Percentiles rank a stretch among this genome's conserved stretches.
These are phyloP conservation scores for Eupithecia insigniata DNA, from an alignment of 2,888 invertebrate genomes.

Conservation along the genomic window DNA sequence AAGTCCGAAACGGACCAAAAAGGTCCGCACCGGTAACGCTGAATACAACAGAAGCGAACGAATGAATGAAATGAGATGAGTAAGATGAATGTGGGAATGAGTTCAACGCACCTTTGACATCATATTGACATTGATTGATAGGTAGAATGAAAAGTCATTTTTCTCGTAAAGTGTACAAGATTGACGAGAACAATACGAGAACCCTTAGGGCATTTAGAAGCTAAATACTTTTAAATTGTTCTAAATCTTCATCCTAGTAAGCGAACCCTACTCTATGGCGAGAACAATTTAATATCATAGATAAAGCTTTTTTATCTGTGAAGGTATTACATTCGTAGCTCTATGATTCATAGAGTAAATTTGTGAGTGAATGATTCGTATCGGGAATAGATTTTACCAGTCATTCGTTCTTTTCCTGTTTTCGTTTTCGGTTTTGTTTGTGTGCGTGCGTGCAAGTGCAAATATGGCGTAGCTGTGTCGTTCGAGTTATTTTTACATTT, in stretches of 20 bases:
- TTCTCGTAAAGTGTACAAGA: too few species aligned
- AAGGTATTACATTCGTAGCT: too few species aligned
- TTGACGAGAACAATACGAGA: too few species aligned
- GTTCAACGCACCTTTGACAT: background rate
- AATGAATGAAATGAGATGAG: background rate
- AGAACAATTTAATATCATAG: too few species aligned
- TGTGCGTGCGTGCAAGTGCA: constrained; percentile 43
- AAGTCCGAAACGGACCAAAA: too few species aligned
- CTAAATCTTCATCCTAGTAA: too few species aligned
- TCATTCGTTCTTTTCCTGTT: background rate
- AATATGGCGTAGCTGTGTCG: constrained; percentile 74
- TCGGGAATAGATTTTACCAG: background rate
- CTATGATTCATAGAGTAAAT: too few species aligned
- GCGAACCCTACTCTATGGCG: too few species aligned
- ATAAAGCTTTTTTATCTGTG: background rate
- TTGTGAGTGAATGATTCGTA: background rate
- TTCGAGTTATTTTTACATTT: constrained; percentile 76
- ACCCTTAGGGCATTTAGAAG: too few species aligned
- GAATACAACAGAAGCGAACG: too few species aligned
- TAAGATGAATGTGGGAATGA: constrained; percentile 4
- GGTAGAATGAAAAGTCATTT: background rate
- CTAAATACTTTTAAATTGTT: too few species aligned
- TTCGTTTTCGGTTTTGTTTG: background rate
- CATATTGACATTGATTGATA: background rate
- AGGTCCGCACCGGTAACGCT: too few species aligned